phyloP scores from a whole-genome alignment of 2,113 vertebrate genomes.

The Arvicanthis niloticus region DNA sequence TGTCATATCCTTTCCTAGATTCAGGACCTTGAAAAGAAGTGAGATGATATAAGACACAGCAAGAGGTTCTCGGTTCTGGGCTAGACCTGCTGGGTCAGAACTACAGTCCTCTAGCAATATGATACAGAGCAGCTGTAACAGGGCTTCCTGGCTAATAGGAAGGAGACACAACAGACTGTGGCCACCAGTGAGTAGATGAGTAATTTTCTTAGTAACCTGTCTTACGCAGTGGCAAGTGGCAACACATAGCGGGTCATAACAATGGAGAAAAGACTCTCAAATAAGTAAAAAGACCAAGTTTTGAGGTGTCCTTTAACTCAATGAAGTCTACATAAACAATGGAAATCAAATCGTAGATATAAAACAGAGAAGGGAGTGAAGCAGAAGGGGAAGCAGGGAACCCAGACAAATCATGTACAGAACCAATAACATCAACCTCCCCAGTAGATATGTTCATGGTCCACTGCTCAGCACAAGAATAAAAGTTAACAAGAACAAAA shows the following conservation, averaged over 20 bases:
- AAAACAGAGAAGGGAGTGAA: not conserved
- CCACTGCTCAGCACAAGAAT: not conserved
- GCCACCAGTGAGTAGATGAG: not conserved
- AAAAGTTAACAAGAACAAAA: not conserved
- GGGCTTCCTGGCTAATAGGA: not conserved
- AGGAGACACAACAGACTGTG: not conserved
- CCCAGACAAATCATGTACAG: not conserved
- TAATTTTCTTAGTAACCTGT: not conserved
- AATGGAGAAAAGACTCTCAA: not conserved
- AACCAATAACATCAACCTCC: not conserved
- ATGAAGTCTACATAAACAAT: not conserved
- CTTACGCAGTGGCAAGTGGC: not conserved
- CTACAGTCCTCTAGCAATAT: not conserved
- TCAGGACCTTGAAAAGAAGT: not conserved
- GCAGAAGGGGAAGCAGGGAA: not conserved
- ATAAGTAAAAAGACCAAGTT: not conserved
- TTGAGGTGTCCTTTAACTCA: not conserved
- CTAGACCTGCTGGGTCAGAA: not conserved
- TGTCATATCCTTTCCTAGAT: not conserved
- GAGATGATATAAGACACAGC: not conserved
- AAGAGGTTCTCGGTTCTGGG: not conserved
- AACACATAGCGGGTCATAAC: not conserved
- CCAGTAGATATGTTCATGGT: not conserved
- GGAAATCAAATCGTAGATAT: not conserved
- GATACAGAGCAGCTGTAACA: not conserved